These are phyloP conservation scores for Centropristis striata DNA, from an alignment of 2,113 vertebrate species.

Conservation along the genomic window DNA sequence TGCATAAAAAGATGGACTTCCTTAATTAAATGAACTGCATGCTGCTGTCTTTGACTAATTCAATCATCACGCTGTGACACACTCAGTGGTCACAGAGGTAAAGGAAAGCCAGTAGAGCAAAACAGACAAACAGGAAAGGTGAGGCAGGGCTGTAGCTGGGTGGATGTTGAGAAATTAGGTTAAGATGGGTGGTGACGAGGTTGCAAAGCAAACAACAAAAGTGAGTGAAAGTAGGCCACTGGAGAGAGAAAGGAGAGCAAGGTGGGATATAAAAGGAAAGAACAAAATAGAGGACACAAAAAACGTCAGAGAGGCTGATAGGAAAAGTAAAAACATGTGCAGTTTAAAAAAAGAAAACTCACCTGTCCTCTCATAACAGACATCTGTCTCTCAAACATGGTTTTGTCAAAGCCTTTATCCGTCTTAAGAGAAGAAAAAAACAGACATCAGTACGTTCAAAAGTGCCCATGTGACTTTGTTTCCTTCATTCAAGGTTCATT, in stretches of 20 bases:
- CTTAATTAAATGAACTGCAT: background rate
- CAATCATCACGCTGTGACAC: background rate
- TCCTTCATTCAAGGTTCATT: too few species aligned
- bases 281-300: background rate
- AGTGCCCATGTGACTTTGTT: too few species aligned
- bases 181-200: background rate
- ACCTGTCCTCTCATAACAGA: constrained; percentile 99
- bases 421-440: constrained; percentile 78
- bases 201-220: background rate
- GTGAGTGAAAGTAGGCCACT: constrained; percentile 17
- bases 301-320: background rate
- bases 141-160: background rate
- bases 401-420: constrained; percentile 95
- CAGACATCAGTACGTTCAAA: background rate
- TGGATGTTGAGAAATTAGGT: background rate
- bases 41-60: background rate
- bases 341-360: constrained; percentile 59
- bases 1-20: background rate
- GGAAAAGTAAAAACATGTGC: background rate
- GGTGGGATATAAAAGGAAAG: constrained; percentile 24
- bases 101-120: background rate
- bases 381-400: constrained; percentile 98
- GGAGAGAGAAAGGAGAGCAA: background rate
- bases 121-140: background rate
- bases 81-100: background rate